Percentiles rank a stretch among this genome's conserved stretches.
These are phyloP conservation scores for Chlamydotis undulata DNA, from an alignment of 2,113 vertebrate species.

Conservation along the genomic window DNA sequence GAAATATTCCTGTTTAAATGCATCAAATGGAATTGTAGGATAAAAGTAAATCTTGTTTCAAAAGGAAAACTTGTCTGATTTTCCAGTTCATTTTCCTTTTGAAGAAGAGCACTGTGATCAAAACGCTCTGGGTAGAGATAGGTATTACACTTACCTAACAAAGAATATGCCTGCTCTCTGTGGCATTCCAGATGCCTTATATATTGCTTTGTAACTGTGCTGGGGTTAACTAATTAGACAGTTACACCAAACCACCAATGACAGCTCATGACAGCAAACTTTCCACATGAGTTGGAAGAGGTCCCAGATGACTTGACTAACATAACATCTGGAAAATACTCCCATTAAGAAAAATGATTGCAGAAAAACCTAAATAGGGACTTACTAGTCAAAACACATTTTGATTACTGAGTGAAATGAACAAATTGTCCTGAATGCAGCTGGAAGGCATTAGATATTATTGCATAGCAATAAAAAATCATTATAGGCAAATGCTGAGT, in stretches of 20 bases:
- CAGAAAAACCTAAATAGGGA: slow-evolving; percentile 72
- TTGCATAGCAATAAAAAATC: neutral
- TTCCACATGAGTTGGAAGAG: slow-evolving; percentile 78
- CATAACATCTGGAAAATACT: slow-evolving; percentile 82
- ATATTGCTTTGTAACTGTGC: slow-evolving; percentile 64
- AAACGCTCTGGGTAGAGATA: neutral
- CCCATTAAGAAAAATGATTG: slow-evolving; percentile 79
- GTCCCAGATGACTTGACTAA: slow-evolving; percentile 74
- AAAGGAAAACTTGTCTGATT: neutral
- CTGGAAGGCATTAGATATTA: slow-evolving; percentile 36
- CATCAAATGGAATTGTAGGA: neutral
- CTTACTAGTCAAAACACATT: slow-evolving; percentile 77
- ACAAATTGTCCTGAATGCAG: slow-evolving; percentile 72
- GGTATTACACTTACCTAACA: slow-evolving; percentile 71
- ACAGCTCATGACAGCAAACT: slow-evolving; percentile 79
- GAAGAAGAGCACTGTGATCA: slow-evolving; percentile 2
- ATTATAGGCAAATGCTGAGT: neutral
- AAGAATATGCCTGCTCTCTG: slow-evolving; percentile 31
- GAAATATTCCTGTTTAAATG: neutral
- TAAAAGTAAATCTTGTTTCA: neutral
- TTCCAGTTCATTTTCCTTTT: neutral
- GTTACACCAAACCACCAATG: slow-evolving; percentile 74
- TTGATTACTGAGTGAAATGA: slow-evolving; percentile 70
- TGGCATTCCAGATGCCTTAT: slow-evolving; percentile 67
- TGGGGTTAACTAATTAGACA: slow-evolving; percentile 70